phyloP scores from a whole-genome alignment of 2,888 invertebrate species.

The Diachrysia chrysitis region DNA sequence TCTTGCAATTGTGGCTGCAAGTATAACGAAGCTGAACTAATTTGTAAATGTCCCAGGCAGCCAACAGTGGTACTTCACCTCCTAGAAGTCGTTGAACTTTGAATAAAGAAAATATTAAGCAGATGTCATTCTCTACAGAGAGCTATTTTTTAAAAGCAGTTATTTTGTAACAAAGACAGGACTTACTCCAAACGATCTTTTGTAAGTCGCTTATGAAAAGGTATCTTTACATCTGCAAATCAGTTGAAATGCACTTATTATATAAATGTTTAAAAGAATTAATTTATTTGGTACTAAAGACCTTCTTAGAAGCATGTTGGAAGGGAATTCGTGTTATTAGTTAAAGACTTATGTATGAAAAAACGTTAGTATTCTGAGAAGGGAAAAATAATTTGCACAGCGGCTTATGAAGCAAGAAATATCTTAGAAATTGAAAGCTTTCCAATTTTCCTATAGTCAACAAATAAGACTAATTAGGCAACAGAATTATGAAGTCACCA shows the following conservation, averaged over 20 bases:
- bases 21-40: background rate
- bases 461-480: no score
- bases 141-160: background rate
- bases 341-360: no score
- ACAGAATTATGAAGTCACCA: no score
- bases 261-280: no score
- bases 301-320: no score
- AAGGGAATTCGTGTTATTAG: no score
- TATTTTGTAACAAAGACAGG: background rate
- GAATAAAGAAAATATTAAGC: slow-evolving; percentile 9
- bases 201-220: background rate
- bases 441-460: background rate
- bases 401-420: background rate
- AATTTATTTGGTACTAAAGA: no score
- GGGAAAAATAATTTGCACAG: background rate
- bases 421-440: background rate
- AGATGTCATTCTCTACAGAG: background rate
- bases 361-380: background rate
- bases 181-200: background rate
- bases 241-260: background rate
- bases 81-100: slow-evolving; percentile 10
- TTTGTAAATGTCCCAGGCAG: slow-evolving; percentile 6
- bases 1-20: background rate
- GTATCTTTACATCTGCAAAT: no score
- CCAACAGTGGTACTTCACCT: background rate